Evolutionary conservation across 2,888 invertebrate species (phyloP).

Genomic region (Deladenus siricidicola): DNA sequence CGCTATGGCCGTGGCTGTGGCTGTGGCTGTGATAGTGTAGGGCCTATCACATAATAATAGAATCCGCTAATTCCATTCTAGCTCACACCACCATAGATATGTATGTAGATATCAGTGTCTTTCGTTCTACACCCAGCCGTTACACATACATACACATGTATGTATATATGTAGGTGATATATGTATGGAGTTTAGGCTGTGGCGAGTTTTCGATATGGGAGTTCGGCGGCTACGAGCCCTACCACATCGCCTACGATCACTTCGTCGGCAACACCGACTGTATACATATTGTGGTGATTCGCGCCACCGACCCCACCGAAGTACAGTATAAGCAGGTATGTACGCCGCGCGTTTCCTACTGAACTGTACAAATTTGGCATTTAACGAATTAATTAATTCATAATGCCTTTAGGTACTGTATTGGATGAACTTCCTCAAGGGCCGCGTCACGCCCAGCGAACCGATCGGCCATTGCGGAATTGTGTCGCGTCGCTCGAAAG

Average conservation of each 20-base stretch:
- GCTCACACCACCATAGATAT: too few species aligned
- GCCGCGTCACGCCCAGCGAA: conserved; percentile 62
- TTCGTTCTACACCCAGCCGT: too few species aligned
- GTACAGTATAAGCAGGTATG: conserved; percentile 56
- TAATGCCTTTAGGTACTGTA: conserved; percentile 60
- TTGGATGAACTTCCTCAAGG: conserved; percentile 69
- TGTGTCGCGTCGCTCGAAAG: conserved; percentile 57
- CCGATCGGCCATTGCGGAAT: conserved; percentile 62
- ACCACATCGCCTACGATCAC: conserved; percentile 65
- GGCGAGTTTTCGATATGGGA: conserved; percentile 68
- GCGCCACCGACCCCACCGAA: conserved; percentile 64
- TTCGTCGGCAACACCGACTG: conserved; percentile 64
- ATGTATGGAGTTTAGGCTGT: conserved; percentile 31
- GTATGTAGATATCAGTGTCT: too few species aligned
- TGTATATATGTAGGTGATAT: too few species aligned
- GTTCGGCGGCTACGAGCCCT: conserved; percentile 70
- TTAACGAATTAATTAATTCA: neutral
- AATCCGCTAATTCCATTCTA: too few species aligned
- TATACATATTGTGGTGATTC: conserved; percentile 65
- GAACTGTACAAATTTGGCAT: neutral
- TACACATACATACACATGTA: too few species aligned
- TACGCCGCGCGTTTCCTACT: neutral
- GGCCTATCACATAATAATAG: too few species aligned
- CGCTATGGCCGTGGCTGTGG: too few species aligned
- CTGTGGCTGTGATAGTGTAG: too few species aligned